phyloP scores from a whole-genome alignment of 1,140 invertebrate genomes.

The Papilio machaon region DNA sequence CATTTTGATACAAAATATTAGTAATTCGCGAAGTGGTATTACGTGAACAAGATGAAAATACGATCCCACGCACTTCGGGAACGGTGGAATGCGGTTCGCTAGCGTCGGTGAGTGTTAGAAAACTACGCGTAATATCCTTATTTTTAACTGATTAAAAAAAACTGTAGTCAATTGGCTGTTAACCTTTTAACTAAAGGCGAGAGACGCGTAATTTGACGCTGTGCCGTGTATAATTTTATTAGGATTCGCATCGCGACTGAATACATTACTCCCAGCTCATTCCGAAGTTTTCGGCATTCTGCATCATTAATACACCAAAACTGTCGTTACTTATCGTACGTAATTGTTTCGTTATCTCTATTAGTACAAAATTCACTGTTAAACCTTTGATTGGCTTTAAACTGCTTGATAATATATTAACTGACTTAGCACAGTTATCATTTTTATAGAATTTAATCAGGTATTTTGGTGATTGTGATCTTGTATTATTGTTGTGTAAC shows the following conservation, averaged over 20 bases:
- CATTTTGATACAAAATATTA: slow-evolving; percentile 81
- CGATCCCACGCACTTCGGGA: slow-evolving; percentile 77
- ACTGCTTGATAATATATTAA: slow-evolving; percentile 70
- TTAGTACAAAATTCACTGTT: slow-evolving; percentile 74
- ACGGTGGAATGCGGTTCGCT: slow-evolving; percentile 78
- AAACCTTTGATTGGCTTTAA: slow-evolving; percentile 78
- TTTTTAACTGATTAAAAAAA: slow-evolving; percentile 82
- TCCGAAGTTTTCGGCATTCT: slow-evolving; percentile 60
- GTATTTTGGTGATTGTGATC: slow-evolving; percentile 44
- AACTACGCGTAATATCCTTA: slow-evolving; percentile 70
- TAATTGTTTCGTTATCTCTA: slow-evolving; percentile 77
- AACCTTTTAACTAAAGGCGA: slow-evolving; percentile 82
- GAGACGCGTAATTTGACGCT: slow-evolving; percentile 81
- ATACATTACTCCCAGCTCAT: slow-evolving; percentile 66
- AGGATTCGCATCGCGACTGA: slow-evolving; percentile 68
- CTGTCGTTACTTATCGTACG: slow-evolving; percentile 66
- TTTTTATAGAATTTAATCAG: slow-evolving; percentile 58
- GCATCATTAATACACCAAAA: slow-evolving; percentile 56
- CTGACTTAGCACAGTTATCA: slow-evolving; percentile 58
- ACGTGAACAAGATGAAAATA: slow-evolving; percentile 81
- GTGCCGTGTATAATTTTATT: slow-evolving; percentile 80
- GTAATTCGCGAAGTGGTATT: slow-evolving; percentile 79
- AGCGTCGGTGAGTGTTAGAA: slow-evolving; percentile 72
- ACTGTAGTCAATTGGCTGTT: slow-evolving; percentile 81
- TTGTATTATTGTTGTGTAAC: slow-evolving; percentile 48